Conservation (phyloP, 2,113 vertebrate species). For the Caloenas nicobarica region DNA sequence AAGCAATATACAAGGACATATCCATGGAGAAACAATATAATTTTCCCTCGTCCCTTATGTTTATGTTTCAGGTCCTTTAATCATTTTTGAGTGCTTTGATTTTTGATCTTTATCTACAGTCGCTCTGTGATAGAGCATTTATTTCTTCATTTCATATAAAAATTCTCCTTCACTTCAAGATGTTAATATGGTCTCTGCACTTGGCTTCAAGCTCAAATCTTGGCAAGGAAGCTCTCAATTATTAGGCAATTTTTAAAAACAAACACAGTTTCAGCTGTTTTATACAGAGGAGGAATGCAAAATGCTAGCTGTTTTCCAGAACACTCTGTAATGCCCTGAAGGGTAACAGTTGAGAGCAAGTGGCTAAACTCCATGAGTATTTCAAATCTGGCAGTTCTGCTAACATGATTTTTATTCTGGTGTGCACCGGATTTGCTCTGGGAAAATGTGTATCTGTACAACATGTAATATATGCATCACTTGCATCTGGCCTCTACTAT, state of each 20-base stretch:
- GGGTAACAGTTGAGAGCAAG: neutral
- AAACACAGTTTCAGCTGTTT: neutral
- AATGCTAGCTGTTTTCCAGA: neutral
- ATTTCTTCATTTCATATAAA: neutral
- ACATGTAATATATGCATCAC: no score
- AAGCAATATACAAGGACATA: neutral
- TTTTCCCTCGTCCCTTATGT: neutral
- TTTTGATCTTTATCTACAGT: neutral
- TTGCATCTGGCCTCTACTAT: neutral
- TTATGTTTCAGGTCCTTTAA: neutral
- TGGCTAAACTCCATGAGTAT: neutral
- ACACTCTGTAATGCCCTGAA: neutral
- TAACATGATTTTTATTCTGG: neutral
- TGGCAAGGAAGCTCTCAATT: neutral
- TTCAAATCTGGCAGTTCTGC: neutral
- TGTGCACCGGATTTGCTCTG: neutral
- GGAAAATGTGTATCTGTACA: neutral
- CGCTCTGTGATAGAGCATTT: neutral
- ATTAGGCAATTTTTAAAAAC: neutral
- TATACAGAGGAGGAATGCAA: neutral
- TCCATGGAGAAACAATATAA: neutral
- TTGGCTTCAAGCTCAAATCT: neutral
- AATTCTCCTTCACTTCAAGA: neutral
- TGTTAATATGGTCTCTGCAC: neutral
- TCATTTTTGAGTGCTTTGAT: neutral